A percentile compares a stretch with the other conserved stretches of the same genome.
Conservation (phyloP, 1,140 invertebrate genomes). For the Pseudoatta argentina region DNA sequence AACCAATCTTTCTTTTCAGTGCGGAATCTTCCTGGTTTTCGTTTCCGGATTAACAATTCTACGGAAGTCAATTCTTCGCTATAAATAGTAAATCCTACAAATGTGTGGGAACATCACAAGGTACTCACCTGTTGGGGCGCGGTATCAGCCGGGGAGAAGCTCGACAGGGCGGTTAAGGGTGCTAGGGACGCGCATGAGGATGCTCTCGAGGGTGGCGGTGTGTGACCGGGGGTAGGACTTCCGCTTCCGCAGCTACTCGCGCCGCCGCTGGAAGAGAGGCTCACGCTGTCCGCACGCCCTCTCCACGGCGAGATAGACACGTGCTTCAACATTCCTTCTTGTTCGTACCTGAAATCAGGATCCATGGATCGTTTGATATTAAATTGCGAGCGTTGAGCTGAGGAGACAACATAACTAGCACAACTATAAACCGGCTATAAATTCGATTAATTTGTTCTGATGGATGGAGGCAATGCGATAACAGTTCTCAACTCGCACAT, state of each 20-base stretch:
- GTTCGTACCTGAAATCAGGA: slow-evolving; percentile 61
- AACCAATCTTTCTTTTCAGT: too few relatives aligned
- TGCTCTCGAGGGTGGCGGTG: slow-evolving; percentile 84
- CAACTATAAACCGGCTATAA: not conserved
- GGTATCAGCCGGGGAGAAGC: slow-evolving; percentile 82
- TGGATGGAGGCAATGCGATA: not conserved
- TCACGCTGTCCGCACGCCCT: slow-evolving; percentile 93
- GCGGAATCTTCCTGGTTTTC: not conserved
- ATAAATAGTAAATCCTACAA: not conserved
- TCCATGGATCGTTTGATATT: slow-evolving; percentile 26
- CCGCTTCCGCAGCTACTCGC: slow-evolving; percentile 88
- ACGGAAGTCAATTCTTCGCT: not conserved
- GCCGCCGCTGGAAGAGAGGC: slow-evolving; percentile 91
- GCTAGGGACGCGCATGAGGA: slow-evolving; percentile 84
- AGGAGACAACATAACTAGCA: not conserved
- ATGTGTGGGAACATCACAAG: not conserved
- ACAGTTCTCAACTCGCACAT: not conserved
- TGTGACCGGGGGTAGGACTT: slow-evolving; percentile 84
- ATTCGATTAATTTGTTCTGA: not conserved
- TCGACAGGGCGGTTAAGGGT: slow-evolving; percentile 83
- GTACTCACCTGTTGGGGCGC: slow-evolving; percentile 82
- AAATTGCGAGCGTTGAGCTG: slow-evolving; percentile 27
- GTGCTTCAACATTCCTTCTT: slow-evolving; percentile 93
- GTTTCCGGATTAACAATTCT: slow-evolving; percentile 1
- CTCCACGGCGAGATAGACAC: slow-evolving; percentile 94